phyloP scores from a whole-genome alignment of 2,113 vertebrate species.

The Phrynocephalus versicolor region DNA sequence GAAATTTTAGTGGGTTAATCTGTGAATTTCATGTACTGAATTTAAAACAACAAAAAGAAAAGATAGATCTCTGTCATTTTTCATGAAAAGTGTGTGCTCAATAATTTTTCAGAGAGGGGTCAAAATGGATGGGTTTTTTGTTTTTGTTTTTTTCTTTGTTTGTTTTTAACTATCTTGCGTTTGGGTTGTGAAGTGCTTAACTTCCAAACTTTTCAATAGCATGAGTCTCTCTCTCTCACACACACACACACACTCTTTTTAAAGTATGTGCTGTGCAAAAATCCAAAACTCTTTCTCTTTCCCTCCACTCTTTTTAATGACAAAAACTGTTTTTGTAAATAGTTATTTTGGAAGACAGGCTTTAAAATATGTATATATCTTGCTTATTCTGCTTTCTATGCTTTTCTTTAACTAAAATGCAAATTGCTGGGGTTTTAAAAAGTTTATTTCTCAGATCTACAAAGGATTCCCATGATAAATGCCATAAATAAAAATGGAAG shows the following conservation, averaged over 20 bases:
- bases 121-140: neutral
- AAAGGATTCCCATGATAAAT: constrained; percentile 2
- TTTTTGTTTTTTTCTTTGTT: no score
- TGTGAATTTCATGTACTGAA: neutral
- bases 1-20: neutral
- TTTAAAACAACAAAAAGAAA: neutral
- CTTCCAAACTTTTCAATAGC: neutral
- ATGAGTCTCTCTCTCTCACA: no score
- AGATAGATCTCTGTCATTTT: neutral
- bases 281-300: neutral
- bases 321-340: neutral
- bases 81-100: neutral
- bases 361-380: constrained; percentile 3
- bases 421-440: neutral
- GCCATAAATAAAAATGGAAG: neutral
- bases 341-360: neutral
- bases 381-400: neutral
- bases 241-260: no score
- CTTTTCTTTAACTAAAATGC: neutral
- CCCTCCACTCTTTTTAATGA: neutral
- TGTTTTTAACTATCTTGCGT: no score
- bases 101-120: neutral
- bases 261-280: neutral
- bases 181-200: no score
- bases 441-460: neutral